Evolutionary conservation across 2,888 invertebrate genomes (phyloP).

Genomic region (Lepidochrysops patricia): DNA sequence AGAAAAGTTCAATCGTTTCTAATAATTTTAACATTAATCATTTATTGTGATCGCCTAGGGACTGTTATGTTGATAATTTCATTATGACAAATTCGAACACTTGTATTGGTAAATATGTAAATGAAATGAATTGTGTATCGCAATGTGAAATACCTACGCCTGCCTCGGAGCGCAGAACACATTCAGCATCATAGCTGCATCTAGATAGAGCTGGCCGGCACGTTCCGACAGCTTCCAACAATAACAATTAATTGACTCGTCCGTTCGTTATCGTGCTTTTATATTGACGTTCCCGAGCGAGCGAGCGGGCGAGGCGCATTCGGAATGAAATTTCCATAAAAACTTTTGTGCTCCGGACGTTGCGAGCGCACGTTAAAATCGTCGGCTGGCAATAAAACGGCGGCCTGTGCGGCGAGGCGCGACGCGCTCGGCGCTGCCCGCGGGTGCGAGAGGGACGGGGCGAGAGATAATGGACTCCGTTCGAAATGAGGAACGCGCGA

Average conservation of each 20-base stretch:
- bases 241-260: constrained; percentile 75
- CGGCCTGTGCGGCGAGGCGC: constrained; percentile 72
- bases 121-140: constrained; percentile 27
- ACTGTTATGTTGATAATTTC: neutral
- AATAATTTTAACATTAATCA: neutral
- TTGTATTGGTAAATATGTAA: constrained; percentile 10
- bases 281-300: constrained; percentile 70
- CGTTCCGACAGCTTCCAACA: constrained; percentile 69
- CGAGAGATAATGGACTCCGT: constrained; percentile 69
- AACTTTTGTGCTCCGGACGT: constrained; percentile 75
- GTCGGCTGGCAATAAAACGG: constrained; percentile 74
- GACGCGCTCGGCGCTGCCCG: constrained; percentile 49
- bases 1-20: neutral
- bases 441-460: constrained; percentile 58
- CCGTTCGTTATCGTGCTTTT: constrained; percentile 74
- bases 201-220: constrained; percentile 52
- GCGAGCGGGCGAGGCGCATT: constrained; percentile 69
- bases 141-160: constrained; percentile 28
- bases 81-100: constrained; percentile 4
- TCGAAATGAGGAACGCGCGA: constrained; percentile 70
- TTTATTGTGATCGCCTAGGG: neutral
- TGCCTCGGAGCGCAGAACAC: constrained; percentile 34
- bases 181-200: constrained; percentile 40
- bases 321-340: constrained; percentile 75
- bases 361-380: constrained; percentile 75